Evolutionary conservation across 2,888 invertebrate species (phyloP).

Genomic region (Morpho achilles): DNA sequence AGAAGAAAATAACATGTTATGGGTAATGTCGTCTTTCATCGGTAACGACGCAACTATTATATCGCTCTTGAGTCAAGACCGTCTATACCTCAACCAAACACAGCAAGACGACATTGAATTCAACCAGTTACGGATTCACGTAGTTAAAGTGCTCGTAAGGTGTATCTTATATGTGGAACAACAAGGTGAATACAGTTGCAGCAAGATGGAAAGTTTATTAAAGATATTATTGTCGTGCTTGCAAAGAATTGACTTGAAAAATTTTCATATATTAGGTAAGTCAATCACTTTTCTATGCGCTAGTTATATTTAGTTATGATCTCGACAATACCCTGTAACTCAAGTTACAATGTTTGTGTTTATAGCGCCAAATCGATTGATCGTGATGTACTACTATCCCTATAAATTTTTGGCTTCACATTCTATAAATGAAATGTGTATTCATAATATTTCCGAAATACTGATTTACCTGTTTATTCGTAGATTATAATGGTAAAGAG

Average conservation of each 20-base stretch:
- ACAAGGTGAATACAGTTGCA: constrained; percentile 43
- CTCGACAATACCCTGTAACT: neutral
- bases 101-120: constrained; percentile 57
- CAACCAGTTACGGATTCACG: constrained; percentile 58
- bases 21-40: constrained; percentile 58
- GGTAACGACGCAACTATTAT: constrained; percentile 56
- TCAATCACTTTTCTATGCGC: neutral
- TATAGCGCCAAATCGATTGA: too few relatives aligned
- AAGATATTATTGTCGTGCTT: constrained; percentile 64
- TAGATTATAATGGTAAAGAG: too few relatives aligned
- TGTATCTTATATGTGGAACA: constrained; percentile 47
- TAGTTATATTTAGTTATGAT: too few relatives aligned
- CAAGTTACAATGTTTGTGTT: neutral
- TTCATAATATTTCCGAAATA: too few relatives aligned
- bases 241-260: constrained; percentile 60
- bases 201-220: constrained; percentile 55
- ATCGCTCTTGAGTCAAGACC: constrained; percentile 52
- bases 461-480: too few relatives aligned
- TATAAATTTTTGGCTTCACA: too few relatives aligned
- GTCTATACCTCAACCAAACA: constrained; percentile 59
- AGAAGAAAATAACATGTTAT: constrained; percentile 46
- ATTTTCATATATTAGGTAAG: constrained; percentile 72
- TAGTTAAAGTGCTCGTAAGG: constrained; percentile 56
- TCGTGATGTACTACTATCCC: too few relatives aligned
- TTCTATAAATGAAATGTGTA: too few relatives aligned